phyloP scores from a whole-genome alignment of 2,888 invertebrate species.

The Lepidonotus clava region DNA sequence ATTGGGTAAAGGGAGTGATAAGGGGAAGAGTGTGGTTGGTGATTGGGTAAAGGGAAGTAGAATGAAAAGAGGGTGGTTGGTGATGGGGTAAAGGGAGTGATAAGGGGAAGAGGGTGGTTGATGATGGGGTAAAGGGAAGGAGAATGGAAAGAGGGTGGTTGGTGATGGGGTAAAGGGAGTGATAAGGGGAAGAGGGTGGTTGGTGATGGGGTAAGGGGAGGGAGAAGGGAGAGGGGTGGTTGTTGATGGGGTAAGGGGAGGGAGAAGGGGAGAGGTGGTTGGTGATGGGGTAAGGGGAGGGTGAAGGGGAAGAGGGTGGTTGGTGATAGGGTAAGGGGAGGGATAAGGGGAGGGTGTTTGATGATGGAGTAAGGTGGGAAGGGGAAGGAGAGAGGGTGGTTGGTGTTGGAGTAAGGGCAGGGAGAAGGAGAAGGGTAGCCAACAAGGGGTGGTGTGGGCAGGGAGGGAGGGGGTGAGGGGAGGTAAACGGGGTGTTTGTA shows the following conservation, averaged over 20 bases:
- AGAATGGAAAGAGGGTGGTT: not conserved
- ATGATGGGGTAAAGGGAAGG: not conserved
- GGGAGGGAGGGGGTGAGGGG: too few species aligned
- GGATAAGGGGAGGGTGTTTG: too few species aligned
- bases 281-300: not conserved
- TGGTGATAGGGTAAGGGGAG: not conserved
- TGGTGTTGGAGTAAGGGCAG: not conserved
- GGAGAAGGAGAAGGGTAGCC: too few species aligned
- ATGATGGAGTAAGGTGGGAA: too few species aligned
- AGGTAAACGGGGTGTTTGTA: too few species aligned
- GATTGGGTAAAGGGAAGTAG: not conserved
- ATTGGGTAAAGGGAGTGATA: not conserved
- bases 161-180: not conserved
- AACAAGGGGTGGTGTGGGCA: too few species aligned
- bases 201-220: not conserved
- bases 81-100: too few species aligned
- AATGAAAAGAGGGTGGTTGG: too few species aligned
- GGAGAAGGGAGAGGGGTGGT: too few species aligned
- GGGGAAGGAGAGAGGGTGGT: not conserved
- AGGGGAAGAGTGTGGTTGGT: not conserved
- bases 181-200: not conserved
- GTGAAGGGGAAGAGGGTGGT: not conserved
- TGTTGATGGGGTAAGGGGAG: not conserved
- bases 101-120: not conserved
- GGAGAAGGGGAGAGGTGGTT: not conserved